These are phyloP conservation scores for Crocidura indochinensis DNA, from an alignment of 2,797 vertebrate genomes.

Conservation along the genomic window DNA sequence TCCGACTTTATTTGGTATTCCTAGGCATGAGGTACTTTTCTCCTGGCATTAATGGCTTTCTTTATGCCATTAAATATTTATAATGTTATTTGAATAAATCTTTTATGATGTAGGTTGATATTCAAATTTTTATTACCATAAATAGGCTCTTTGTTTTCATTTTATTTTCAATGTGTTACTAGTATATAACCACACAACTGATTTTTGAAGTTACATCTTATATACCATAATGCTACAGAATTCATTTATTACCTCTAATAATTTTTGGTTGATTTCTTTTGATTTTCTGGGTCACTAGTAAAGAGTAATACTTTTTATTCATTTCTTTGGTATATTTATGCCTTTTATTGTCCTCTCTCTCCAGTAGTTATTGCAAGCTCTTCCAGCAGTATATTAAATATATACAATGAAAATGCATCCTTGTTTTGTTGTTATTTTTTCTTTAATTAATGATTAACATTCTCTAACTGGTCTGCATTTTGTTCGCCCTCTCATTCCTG, in stretches of 20 bases:
- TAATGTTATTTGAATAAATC: constrained; percentile 74
- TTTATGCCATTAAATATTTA: constrained; percentile 71
- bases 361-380: neutral
- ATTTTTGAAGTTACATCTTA: constrained; percentile 63
- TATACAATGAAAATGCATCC: neutral
- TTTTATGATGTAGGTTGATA: constrained; percentile 48
- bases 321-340: constrained; percentile 52
- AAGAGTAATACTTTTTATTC: constrained; percentile 70
- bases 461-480: constrained; percentile 31
- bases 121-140: constrained; percentile 70
- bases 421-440: constrained; percentile 10
- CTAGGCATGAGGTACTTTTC: neutral
- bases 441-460: constrained; percentile 45
- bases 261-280: constrained; percentile 82
- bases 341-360: constrained; percentile 49
- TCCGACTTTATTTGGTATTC: neutral
- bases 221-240: constrained; percentile 53
- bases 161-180: constrained; percentile 58
- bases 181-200: constrained; percentile 56
- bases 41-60: constrained; percentile 47
- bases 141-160: constrained; percentile 63
- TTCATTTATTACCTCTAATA: constrained; percentile 76
- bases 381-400: constrained; percentile 10
- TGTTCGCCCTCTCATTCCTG: neutral
- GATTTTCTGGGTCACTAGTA: constrained; percentile 77